Evolutionary conservation across 2,797 vertebrate species (phyloP).

Genomic region (Chloroceryle amazona): DNA sequence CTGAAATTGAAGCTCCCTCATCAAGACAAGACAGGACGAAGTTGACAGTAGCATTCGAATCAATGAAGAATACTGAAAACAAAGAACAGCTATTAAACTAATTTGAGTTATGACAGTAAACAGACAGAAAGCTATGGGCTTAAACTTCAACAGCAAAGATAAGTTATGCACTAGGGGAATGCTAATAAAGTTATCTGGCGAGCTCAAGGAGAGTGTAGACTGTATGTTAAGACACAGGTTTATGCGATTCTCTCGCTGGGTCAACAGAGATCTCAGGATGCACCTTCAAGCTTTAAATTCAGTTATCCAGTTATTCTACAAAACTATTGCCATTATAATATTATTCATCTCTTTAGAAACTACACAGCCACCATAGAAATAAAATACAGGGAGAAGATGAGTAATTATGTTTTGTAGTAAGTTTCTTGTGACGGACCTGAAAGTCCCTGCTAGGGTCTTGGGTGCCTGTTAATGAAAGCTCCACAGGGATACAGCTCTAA

Average conservation of each 20-base stretch:
- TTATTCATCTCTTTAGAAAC: neutral
- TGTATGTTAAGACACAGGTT: neutral
- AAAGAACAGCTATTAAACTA: neutral
- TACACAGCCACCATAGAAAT: neutral
- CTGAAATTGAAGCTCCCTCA: neutral
- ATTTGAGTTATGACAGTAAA: neutral
- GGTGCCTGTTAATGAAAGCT: neutral
- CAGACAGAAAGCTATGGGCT: neutral
- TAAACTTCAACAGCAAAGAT: neutral
- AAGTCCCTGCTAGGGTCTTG: neutral
- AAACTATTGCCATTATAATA: neutral
- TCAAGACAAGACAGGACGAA: neutral
- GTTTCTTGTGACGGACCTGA: neutral
- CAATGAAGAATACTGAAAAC: neutral
- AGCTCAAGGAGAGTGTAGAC: neutral
- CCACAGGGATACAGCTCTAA: neutral
- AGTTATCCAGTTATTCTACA: neutral
- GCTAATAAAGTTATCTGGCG: neutral
- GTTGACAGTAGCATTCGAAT: neutral
- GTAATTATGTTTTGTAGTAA: neutral
- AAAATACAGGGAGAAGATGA: neutral
- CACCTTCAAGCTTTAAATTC: neutral
- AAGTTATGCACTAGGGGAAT: neutral
- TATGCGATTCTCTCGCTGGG: neutral
- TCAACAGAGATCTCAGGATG: neutral